Evolutionary conservation across 1,140 invertebrate species (phyloP).

Genomic region (Anagrus nilaparvatae): DNA sequence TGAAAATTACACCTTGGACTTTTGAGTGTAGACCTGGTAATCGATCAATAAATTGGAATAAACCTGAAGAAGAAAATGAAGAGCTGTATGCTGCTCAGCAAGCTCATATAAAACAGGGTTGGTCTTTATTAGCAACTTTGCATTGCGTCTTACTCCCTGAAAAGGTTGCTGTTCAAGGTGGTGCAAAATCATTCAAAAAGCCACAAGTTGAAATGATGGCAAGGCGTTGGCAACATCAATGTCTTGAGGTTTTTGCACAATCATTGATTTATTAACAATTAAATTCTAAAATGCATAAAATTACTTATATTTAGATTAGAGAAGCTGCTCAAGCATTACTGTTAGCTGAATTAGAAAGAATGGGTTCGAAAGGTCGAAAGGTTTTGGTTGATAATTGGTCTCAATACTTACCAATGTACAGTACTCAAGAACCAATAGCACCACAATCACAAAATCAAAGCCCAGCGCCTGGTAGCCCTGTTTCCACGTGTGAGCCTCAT

Average conservation of each 20-base stretch:
- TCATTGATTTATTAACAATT: constrained; percentile 1
- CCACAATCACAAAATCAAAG: constrained; percentile 35
- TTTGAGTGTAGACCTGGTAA: constrained; percentile 34
- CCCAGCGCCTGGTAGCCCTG: constrained; percentile 36
- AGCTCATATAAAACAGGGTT: constrained; percentile 89
- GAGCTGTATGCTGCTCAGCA: constrained; percentile 76
- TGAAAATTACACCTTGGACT: too few relatives aligned
- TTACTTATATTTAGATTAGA: constrained; percentile 48
- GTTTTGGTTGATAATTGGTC: constrained; percentile 90
- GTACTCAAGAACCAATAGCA: constrained; percentile 45
- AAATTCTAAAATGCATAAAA: constrained; percentile 5
- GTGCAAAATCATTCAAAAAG: constrained; percentile 74
- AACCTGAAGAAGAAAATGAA: constrained; percentile 67
- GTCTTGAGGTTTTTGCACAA: constrained; percentile 82
- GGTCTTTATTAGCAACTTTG: constrained; percentile 89
- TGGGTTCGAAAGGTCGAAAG: constrained; percentile 88
- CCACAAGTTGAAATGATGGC: constrained; percentile 96
- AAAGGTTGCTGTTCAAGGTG: constrained; percentile 60
- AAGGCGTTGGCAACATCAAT: constrained; percentile 95
- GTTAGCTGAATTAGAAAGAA: constrained; percentile 79
- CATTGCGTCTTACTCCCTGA: constrained; percentile 95
- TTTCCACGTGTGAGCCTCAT: constrained; percentile 37
- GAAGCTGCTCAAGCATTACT: constrained; percentile 94
- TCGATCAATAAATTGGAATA: constrained; percentile 49
- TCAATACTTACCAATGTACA: constrained; percentile 83